Evolutionary conservation across 2,888 invertebrate species (phyloP), one percentile per base, ranked within the genome.

Genomic region (Mylabris sibirica): DNA sequence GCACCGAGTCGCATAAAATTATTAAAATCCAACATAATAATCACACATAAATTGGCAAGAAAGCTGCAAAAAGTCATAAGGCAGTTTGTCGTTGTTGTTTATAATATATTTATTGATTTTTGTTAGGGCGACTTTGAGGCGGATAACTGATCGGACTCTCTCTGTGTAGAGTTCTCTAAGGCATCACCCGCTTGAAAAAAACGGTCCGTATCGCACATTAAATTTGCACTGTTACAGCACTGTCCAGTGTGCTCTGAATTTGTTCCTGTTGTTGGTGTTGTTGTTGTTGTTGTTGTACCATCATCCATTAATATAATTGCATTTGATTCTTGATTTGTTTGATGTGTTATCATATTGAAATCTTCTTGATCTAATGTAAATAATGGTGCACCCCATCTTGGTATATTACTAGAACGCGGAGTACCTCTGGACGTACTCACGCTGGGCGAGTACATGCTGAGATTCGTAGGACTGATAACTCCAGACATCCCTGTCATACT

Each of bases 301-400:
- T 95, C 94, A 84, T 94, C 94, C 86, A 96, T 91, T 75, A 94
- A 87, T 79, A 92, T 89, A 65, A 92, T 92, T 72, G 92, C 90
- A 80, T 90, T 90, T 72, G 89, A 88, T 76, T 88, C 88, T 75
- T 87, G 83, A 80, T 85, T 87, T 63, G 90, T 86, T 41, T 91
- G 89, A 80, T 88, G 93, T 64, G 96, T 92, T 87, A 96, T 95
- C 90, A 97, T 95, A 83, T 93, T 95, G 86, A 98, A 97, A 86
- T 98, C 97, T 83, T 97, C 97, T 83, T 85, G 84, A 73, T 98
- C 98, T 65, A 93, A 91, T 76, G 97, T 92, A 87, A 97, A 96
- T 64, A 95, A 92, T 60, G 89, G 89, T 64, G 93, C 90, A 83
- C 92, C 95, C 97, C 97, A 97, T 81, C 96, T 91, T 72, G 88